Conservation (phyloP, 2,888 invertebrate species). For the Drosophila hawaiiensis region DNA sequence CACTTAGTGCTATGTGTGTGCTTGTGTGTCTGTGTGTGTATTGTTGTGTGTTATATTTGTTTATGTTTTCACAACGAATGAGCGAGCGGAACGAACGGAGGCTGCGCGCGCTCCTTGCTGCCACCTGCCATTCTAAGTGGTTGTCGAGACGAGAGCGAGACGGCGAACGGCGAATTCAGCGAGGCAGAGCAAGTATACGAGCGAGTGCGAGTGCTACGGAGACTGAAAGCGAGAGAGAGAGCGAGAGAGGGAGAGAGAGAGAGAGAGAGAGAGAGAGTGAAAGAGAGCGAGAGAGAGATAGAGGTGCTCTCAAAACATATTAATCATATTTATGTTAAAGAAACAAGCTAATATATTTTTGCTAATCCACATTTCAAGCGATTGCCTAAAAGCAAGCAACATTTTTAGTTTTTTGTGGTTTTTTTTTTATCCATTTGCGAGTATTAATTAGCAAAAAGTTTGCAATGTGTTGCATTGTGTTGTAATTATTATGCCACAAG, state of each 20-base stretch:
- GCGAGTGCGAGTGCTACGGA: neutral
- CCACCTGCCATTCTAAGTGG: conserved; percentile 65
- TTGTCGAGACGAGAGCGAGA: conserved; percentile 54
- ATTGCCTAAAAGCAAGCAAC: conserved; percentile 16
- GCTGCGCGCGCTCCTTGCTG: conserved; percentile 69
- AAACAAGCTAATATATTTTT: conserved; percentile 29
- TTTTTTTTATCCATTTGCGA: neutral
- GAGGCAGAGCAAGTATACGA: conserved; percentile 25
- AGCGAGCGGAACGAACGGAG: conserved; percentile 66
- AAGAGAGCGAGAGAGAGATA: neutral
- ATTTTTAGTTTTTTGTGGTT: neutral
- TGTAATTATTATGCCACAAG: conserved; percentile 27
- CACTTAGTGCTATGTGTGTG: conserved; percentile 12
- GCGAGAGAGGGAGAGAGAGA: conserved; percentile 6
- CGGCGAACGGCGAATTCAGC: conserved; percentile 21
- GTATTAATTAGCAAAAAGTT: conserved; percentile 35
- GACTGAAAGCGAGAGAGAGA: conserved; percentile 16
- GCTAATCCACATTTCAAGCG: conserved; percentile 11
- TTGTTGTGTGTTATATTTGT: conserved; percentile 68
- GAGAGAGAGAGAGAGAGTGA: conserved; percentile 9
- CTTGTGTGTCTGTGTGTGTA: conserved; percentile 33
- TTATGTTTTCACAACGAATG: conserved; percentile 56
- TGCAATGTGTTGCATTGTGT: conserved; percentile 10
- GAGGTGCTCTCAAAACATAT: conserved; percentile 15
- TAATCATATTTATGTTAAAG: conserved; percentile 37